Base-by-base conservation (phyloP, 2,113 vertebrate genomes). In the Hyla sarda region DNA sequence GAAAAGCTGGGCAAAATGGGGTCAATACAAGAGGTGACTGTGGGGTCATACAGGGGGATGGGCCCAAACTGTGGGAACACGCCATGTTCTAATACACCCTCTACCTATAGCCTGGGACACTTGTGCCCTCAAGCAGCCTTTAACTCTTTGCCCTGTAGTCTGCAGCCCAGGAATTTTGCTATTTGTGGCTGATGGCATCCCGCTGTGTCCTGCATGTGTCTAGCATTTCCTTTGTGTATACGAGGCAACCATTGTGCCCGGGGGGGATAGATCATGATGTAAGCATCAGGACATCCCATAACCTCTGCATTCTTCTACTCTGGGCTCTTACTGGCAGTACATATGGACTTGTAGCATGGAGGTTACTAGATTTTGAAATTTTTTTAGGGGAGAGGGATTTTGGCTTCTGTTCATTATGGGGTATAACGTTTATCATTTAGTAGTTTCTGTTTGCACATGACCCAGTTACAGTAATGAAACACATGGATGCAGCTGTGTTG, bases 21-120 rank as follows among this genome's bases (percentile, higher is more conserved):
- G 77, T 86, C 76, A 72, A n/a, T 48, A 80, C 76, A 56, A 71
- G 62, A 47, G 84, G 84, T 86, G 45, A 86, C 1, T 12, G 6
- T 32, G 32, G 76, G 84, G 62, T 80, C 65, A 80, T 28, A 45
- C 2, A 56, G 84, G 48, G 48, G 65, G 65, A 47, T 56, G 47
- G 62, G 71, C 8, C 28, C 6, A 17, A 12, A 69, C 13, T 54
- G 32, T 78, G 60, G 30, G 32, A 85, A 85, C 50, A 16, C 30
- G 25, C 28, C 6, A 56, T 21, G n/a, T 28, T 25, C 41, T 45
- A 62, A 45, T n/a, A 62, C 12, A 2, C 12, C 21, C 41, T 80
- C 54, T 62, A 80, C 54, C 52, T 30, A 2, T 17, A 32, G 30
- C 75, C 28, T 30, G 21, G 62, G 47, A 12, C 21, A 13, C 9